Base-by-base conservation (phyloP, 1,140 invertebrate species). In the Bombus vancouverensis region DNA sequence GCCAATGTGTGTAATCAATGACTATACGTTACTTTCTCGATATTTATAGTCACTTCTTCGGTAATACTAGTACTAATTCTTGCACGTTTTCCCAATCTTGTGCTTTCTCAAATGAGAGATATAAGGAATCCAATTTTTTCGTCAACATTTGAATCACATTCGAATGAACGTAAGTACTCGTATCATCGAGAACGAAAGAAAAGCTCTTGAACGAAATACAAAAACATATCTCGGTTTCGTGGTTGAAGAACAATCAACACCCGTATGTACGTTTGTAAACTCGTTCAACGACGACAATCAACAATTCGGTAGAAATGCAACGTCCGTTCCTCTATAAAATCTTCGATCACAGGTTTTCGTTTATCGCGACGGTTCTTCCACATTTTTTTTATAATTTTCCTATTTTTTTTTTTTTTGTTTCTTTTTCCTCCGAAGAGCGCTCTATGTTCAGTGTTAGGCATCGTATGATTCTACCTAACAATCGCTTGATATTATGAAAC, bases 281-380 rank as follows among this genome's bases (percentile, higher is more conserved):
- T 57, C 34, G 68, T 74, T 66, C 78, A 85, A 73, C 68, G 34
- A 62, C 47, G 37, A 72, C 42, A 59, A 72, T 59, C 79, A 81
- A 85, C 83, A 81, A 73, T 80, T 80, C 53, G 57, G 18, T 85
- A 81, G 71, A 81, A 85, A 85, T 72, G 76, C 78, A 81, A 81
- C 71, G 25, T 42, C 70, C 62, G 13, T 74, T 81, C 78, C 83
- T 81, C 39, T 85, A 85, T 81, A 85, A 85, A 85, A 81, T 85
- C 84, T 75, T 85, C 79, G 79, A 85, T 85, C 84, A 85, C 84
- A 85, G 79, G 71, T 75, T 74, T 85, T 53, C 53, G 62, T 85
- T 66, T 80, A 18, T 80, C 59, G 59, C 57, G 72, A 79, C 42
- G 32, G 10, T 80, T 37, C 18, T 59, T 57, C n/a, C 47, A 28